Percentiles rank a stretch among this genome's conserved stretches.
phyloP scores from a whole-genome alignment of 2,797 vertebrate genomes.

The Rallus crepitans region DNA sequence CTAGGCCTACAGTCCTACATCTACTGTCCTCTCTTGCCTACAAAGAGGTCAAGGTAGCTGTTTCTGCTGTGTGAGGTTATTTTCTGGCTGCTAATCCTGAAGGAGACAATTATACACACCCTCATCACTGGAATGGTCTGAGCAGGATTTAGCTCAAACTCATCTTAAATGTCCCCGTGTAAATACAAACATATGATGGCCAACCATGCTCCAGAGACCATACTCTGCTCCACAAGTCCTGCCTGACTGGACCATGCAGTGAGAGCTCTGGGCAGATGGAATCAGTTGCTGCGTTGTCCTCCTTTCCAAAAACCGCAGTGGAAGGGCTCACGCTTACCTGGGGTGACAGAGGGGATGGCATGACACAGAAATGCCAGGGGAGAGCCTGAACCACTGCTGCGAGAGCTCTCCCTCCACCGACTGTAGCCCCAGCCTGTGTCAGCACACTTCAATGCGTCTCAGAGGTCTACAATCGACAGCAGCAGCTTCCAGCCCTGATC shows the following conservation, averaged over 20 bases:
- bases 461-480: not conserved
- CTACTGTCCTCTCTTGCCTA: not conserved
- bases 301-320: not conserved
- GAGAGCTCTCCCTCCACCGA: not conserved
- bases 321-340: not conserved
- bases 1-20: not conserved
- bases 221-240: not conserved
- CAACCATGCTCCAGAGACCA: not conserved
- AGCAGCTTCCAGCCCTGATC: not conserved
- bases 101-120: not conserved
- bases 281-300: not conserved
- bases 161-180: not conserved
- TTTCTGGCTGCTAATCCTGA: not conserved
- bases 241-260: not conserved
- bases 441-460: not conserved
- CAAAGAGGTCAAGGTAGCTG: not conserved
- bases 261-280: not conserved
- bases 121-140: not conserved
- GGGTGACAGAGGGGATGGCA: too few relatives aligned
- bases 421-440: not conserved
- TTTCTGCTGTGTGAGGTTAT: not conserved
- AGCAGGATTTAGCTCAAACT: not conserved
- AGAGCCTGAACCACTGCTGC: not conserved
- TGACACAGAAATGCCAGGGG: accelerated
- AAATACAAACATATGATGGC: not conserved